Evolutionary conservation across 2,113 vertebrate genomes (phyloP), one percentile per base, ranked within the genome.

Genomic region (Spermophilus dauricus): DNA sequence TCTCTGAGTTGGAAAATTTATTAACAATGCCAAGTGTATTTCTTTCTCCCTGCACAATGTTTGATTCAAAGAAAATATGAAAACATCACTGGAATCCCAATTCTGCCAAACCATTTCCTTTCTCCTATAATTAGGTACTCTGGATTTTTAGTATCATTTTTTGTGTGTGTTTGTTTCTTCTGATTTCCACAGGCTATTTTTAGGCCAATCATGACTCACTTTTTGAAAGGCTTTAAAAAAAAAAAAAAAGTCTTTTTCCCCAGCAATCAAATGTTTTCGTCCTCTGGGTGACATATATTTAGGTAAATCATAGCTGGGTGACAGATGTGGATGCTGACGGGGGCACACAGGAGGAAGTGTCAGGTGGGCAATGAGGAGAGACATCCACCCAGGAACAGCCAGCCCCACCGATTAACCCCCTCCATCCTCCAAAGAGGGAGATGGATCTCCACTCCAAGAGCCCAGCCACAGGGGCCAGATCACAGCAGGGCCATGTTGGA

Each of bases 121-220:
- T 96, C 95, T 96, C 93, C 97, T 98, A 96, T 96, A 97, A 98
- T 98, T 98, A 98, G 96, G 89, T 87, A 94, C 82, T 96, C 94
- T 51, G 58, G 91, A 91, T 96, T 97, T 97, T 97, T 78, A 95
- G 96, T 95, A 96, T 92, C 92, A 26, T 97, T 95, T 89, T 73
- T 77, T 9, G 83, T 86, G 63, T 90, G 83, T 97, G 93, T 96
- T 84, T 97, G 83, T 96, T 98, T 94, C 94, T 97, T 96, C 95
- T 98, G 97, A 98, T 97, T 97, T 97, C 95, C 88, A 97, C 92
- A 83, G 86, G 93, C 97, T 98, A 98, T 97, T 98, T 98, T 98
- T 98, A 98, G 94, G 97, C 82, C 82, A 93, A 97, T 97, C 96
- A 98, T 97, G 97, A 98, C 96, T 98, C 97, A 98, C 86, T 96